A percentile compares a stretch with the other conserved stretches of the same genome.
phyloP scores from a whole-genome alignment of 2,797 vertebrate genomes.

The Protonibea diacanthus region DNA sequence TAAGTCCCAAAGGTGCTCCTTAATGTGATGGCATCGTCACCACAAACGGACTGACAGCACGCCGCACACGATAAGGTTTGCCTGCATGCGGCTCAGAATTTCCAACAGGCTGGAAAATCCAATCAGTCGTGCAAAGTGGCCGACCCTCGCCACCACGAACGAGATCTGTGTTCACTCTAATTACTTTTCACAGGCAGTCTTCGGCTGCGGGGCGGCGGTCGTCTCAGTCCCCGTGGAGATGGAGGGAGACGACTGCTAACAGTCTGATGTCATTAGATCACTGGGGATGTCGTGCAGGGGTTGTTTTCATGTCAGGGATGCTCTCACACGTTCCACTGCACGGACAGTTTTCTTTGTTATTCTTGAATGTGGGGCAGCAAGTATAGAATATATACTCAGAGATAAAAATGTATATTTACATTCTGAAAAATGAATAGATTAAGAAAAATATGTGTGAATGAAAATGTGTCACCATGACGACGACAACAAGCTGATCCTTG shows the following conservation, averaged over 20 bases:
- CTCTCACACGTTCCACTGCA: neutral
- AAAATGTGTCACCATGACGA: neutral
- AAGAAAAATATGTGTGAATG: neutral
- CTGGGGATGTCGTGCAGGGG: neutral
- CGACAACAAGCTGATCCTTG: neutral
- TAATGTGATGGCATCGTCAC: slow-evolving; percentile 45
- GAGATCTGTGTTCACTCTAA: slow-evolving; percentile 53
- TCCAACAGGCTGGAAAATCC: slow-evolving; percentile 53
- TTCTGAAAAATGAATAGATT: neutral
- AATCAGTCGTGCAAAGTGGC: slow-evolving; percentile 52
- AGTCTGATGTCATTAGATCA: slow-evolving; percentile 26
- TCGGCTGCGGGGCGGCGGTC: slow-evolving; percentile 11
- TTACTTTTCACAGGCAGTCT: slow-evolving; percentile 44
- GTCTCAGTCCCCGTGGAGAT: slow-evolving; percentile 8
- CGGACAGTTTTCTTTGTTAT: neutral
- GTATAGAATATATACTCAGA: no score
- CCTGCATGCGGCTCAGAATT: slow-evolving; percentile 1
- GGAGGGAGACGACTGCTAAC: slow-evolving; percentile 21
- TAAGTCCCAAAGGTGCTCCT: slow-evolving; percentile 6
- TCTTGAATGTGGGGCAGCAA: neutral
- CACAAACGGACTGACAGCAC: neutral
- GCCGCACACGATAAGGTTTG: slow-evolving; percentile 11
- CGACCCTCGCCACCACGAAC: slow-evolving; percentile 37
- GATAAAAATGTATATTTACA: neutral
- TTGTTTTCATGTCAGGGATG: slow-evolving; percentile 1